A percentile compares a stretch with the other conserved stretches of the same genome.
Conservation (phyloP, 1,140 invertebrate genomes). For the Eueides isabella region DNA sequence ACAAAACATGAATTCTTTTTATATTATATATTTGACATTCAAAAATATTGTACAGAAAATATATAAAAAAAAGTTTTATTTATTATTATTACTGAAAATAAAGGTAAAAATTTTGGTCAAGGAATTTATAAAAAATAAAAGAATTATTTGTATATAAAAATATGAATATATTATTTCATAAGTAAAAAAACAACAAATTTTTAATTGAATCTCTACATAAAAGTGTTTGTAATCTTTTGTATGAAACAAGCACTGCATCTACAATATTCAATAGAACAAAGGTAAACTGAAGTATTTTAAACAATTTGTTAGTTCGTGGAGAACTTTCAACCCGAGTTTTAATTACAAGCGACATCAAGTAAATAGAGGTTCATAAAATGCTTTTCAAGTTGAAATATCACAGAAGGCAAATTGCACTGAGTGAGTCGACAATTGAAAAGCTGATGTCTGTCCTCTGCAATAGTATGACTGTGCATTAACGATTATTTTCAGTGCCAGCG, state of each 20-base stretch:
- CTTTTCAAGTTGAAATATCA: constrained; percentile 39
- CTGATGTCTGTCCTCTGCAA: constrained; percentile 30
- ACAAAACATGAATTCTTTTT: neutral
- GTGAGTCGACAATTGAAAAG: constrained; percentile 38
- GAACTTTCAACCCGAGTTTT: constrained; percentile 18
- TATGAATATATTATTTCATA: neutral
- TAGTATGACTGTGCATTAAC: constrained; percentile 18
- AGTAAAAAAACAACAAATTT: neutral
- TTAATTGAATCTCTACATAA: neutral
- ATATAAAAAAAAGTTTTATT: neutral
- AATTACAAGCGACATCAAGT: constrained; percentile 25
- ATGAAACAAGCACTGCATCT: neutral
- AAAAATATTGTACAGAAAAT: neutral
- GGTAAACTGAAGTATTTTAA: constrained; percentile 3
- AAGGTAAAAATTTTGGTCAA: neutral
- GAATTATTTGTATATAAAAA: neutral
- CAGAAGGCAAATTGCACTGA: constrained; percentile 32
- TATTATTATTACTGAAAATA: neutral
- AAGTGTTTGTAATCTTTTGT: neutral
- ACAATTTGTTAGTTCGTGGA: constrained; percentile 13
- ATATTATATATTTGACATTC: neutral
- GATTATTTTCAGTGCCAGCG: neutral
- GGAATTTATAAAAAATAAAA: neutral
- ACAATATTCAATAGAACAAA: constrained; percentile 5
- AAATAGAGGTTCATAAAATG: constrained; percentile 29